Percentiles rank a stretch among this genome's conserved stretches.
Evolutionary conservation across 1,140 invertebrate genomes (phyloP).

Genomic region (Harlomillsia oculata): DNA sequence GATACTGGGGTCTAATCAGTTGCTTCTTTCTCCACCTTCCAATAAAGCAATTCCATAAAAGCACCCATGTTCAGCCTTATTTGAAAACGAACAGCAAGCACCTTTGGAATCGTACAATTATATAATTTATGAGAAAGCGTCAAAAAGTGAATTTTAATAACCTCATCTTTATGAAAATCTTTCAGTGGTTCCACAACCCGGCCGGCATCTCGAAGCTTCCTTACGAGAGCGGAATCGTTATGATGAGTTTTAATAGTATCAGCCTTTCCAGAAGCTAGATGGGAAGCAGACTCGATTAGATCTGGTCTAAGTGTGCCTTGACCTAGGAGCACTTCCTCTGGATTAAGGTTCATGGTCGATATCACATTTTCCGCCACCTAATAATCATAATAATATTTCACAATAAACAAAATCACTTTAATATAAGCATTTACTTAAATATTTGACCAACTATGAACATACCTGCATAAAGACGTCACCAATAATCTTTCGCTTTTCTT

Average conservation of each 20-base stretch:
- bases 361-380: conserved; percentile 72
- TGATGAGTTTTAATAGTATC: conserved; percentile 99
- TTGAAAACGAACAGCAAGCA: too few species aligned
- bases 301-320: conserved; percentile 93
- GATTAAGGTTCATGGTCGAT: conserved; percentile 65
- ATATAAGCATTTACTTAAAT: not conserved
- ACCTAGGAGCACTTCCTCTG: conserved; percentile 74
- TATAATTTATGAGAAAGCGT: too few species aligned
- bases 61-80: too few species aligned
- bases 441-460: conserved; percentile 18
- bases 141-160: conserved; percentile 40
- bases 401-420: not conserved
- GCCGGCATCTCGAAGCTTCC: conserved; percentile 70
- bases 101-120: too few species aligned
- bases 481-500: conserved; percentile 97
- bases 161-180: conserved; percentile 99
- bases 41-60: too few species aligned
- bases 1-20: not conserved
- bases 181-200: conserved; percentile 93
- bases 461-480: conserved; percentile 93
- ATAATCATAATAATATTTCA: not conserved
- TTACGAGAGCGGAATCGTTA: conserved; percentile 94
- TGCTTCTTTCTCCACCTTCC: conserved; percentile 19
- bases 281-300: conserved; percentile 93
- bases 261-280: conserved; percentile 61